Percentiles rank a stretch among this genome's conserved stretches.
Evolutionary conservation across 2,113 vertebrate genomes (phyloP).

Genomic region (Leptocoma aspasia): DNA sequence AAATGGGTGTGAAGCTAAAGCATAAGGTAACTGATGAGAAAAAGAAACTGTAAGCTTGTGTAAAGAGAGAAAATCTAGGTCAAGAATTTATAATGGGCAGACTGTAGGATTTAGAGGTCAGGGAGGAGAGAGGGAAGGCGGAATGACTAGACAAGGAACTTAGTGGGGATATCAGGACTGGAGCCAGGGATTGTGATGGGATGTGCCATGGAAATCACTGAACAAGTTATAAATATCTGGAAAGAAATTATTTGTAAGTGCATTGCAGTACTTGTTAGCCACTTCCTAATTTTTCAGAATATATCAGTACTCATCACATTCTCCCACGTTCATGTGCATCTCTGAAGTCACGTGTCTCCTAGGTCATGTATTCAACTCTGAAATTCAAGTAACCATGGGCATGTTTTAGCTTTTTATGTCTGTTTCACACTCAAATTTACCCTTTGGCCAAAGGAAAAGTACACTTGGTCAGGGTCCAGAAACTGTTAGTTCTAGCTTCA

Average conservation of each 20-base stretch:
- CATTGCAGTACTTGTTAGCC: not conserved
- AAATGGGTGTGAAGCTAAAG: not conserved
- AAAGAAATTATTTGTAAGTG: not conserved
- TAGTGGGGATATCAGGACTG: not conserved
- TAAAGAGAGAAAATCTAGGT: not conserved
- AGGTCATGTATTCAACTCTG: not conserved
- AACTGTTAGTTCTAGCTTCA: constrained; percentile 1
- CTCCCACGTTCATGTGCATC: not conserved
- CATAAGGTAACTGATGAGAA: not conserved
- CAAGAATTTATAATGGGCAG: not conserved
- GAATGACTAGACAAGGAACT: not conserved
- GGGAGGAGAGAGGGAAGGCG: not conserved
- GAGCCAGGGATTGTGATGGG: not conserved
- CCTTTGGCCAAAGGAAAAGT: not conserved
- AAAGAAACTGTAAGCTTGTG: not conserved
- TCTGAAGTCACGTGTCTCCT: not conserved
- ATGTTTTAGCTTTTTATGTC: not conserved
- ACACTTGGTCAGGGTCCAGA: not conserved
- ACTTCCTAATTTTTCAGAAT: not conserved
- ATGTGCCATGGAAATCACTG: not conserved
- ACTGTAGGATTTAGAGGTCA: not conserved
- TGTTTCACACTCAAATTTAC: not conserved
- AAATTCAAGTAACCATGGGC: not conserved
- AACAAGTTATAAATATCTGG: not conserved
- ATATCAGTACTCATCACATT: not conserved